These are phyloP conservation scores for Matsumyia berberina DNA, from an alignment of 2,888 invertebrate genomes.

Conservation along the genomic window DNA sequence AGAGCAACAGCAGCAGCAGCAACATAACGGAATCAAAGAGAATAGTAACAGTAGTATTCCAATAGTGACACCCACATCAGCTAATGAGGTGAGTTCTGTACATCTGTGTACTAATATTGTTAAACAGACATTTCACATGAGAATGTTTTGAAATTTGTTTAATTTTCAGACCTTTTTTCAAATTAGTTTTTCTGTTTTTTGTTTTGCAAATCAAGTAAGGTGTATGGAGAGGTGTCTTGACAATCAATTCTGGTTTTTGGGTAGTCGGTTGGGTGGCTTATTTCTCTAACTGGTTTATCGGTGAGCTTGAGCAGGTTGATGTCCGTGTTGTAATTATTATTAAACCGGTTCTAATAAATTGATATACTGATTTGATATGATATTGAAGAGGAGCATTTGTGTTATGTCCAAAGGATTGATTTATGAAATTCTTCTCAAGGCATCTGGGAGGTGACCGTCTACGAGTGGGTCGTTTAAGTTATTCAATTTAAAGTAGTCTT, in stretches of 20 bases:
- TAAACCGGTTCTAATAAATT: conserved; percentile 17
- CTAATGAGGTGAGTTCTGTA: conserved; percentile 67
- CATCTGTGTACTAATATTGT: conserved; percentile 9
- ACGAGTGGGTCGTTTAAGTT: too few relatives aligned
- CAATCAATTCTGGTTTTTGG: conserved; percentile 5
- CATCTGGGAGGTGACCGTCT: too few relatives aligned
- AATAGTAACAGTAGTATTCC: conserved; percentile 82
- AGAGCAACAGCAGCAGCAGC: conserved; percentile 78
- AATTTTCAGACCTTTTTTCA: background rate
- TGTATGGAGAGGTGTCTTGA: background rate
- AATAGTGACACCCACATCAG: conserved; percentile 79
- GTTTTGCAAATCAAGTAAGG: background rate
- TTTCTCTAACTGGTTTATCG: conserved; percentile 7
- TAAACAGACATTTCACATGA: background rate
- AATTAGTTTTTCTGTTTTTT: background rate
- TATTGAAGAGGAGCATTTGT: background rate
- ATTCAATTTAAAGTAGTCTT: too few relatives aligned
- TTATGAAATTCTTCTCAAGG: too few relatives aligned
- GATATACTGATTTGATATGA: background rate
- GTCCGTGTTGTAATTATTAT: background rate
- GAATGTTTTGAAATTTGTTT: background rate
- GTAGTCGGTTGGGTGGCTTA: background rate
- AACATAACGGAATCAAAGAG: conserved; percentile 83
- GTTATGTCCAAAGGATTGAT: background rate
- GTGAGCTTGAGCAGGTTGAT: background rate